Base-by-base conservation (phyloP, 2,797 vertebrate genomes). In the Pelochelys cantorii region DNA sequence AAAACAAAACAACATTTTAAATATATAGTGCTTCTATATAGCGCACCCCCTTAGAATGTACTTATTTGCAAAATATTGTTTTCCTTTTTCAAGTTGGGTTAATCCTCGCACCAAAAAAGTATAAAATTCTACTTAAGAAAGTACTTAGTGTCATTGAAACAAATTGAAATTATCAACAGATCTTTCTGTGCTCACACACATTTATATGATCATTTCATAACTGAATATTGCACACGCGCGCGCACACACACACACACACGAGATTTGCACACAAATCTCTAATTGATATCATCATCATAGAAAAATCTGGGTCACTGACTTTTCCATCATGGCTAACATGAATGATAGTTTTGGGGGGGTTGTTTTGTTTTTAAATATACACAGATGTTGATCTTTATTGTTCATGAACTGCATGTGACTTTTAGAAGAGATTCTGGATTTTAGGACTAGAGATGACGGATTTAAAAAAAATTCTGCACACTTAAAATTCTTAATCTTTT, bases 31-130 rank as follows among this genome's bases (percentile, higher is more conserved):
- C n/a, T 37, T 71, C n/a, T 37, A 11, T 18, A 1, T 42, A 8
- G 8, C 42, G 2, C 42, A 7, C 42, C 42, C 8, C 8, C 42
- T 8, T 48, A 48, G 42, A 48, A 31, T 29, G 18, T 20, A 8
- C 13, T 68, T 68, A 68, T 68, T 20, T 68, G n/a, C 18, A 68
- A 60, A n/a, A 17, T 17, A 11, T n/a, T 53, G 54, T 79, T 65
- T 65, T 68, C n/a, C 65, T 93, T 95, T 93, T 0, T 0, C 87
- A 90, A 79, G 4, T 18, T 0, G 0, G 4, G 53, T 0, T 12
- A 68, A 65, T n/a, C 17, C 62, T 65, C 31, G 10, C 31, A 20
- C 17, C 31, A 65, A 65, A 65, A 31, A n/a, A n/a, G 18, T n/a
- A 7, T n/a, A 65, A 5, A 60, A 60, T 29, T 74, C 11, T 25